Evolutionary conservation across 2,113 vertebrate genomes (phyloP), one percentile per base, ranked within the genome.

Genomic region (Charina bottae): DNA sequence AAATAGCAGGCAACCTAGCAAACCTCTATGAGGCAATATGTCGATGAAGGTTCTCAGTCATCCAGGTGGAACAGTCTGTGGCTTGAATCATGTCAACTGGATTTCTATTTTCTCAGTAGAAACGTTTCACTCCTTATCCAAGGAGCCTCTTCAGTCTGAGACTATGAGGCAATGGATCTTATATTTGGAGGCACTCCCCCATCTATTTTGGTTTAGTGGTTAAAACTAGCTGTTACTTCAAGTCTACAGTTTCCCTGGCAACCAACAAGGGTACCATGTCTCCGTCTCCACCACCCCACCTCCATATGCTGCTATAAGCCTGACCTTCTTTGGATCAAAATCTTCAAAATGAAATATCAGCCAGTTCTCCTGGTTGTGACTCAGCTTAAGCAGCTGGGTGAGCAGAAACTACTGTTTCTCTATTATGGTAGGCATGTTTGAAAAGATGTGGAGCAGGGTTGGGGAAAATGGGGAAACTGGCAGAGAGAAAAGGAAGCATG

Each of bases 341-440:
- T 85, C 58, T 60, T 83, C 89, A 83, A 84, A 90, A n/a, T 56
- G 53, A 90, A 84, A 90, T 90, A 42, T 28, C 33, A 83, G 78
- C 28, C 17, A 8, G 2, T 60, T 84, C 55, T 85, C 56, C 37
- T 83, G 84, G 24, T n/a, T 21, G 42, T 90, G 9, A 28, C n/a
- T 87, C n/a, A 87, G n/a, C 60, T 58, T 56, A 12, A 87, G 90
- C 49, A 58, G 33, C 42, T 55, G 49, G 58, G 24, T 49, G 83
- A 33, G 56, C 19, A 62, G 42, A 85, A 46, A 19, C 49, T 58
- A n/a, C 49, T 54, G 26, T 54, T n/a, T 13, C 37, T 46, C 15
- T 11, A 85, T 33, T 33, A 46, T 53, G 28, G 56, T 85, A 58
- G 83, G 90, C 24, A 60, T 62, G 28, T 90, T 84, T 53, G 19